Conservation (phyloP, 2,888 invertebrate species). For the Dendrolimus pini region DNA sequence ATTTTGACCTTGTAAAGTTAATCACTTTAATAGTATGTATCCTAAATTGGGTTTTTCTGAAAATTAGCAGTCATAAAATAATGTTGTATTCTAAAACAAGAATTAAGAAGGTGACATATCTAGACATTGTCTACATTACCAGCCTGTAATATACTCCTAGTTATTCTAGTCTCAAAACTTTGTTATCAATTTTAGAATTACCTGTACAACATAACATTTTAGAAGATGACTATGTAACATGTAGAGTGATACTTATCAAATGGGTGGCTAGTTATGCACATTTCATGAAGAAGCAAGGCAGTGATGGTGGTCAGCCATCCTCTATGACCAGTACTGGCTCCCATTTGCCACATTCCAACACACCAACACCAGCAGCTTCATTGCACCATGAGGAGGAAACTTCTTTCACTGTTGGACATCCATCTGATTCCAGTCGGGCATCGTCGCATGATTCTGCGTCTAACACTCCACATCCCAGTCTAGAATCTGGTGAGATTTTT, state of each 20-base stretch:
- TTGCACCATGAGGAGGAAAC: slow-evolving; percentile 68
- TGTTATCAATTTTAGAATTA: slow-evolving; percentile 70
- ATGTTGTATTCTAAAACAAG: too few species aligned
- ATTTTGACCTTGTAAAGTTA: too few species aligned
- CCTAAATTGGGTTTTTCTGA: too few species aligned
- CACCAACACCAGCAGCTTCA: slow-evolving; percentile 55
- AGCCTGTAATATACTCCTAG: too few species aligned
- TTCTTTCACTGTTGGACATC: slow-evolving; percentile 62
- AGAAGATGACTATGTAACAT: slow-evolving; percentile 81
- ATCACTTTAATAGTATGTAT: too few species aligned
- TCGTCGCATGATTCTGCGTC: slow-evolving; percentile 69
- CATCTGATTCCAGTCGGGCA: slow-evolving; percentile 68
- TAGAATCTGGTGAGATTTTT: slow-evolving; percentile 74
- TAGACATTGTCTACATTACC: too few species aligned
- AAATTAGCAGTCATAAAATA: too few species aligned
- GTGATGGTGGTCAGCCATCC: slow-evolving; percentile 63
- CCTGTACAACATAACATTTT: slow-evolving; percentile 84
- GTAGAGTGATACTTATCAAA: slow-evolving; percentile 90
- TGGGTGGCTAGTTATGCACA: slow-evolving; percentile 93
- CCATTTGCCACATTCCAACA: slow-evolving; percentile 52
- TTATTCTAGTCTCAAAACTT: background rate
- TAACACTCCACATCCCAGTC: slow-evolving; percentile 76
- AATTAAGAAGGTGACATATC: too few species aligned
- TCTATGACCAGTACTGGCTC: slow-evolving; percentile 66
- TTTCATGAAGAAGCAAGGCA: slow-evolving; percentile 80